These are phyloP conservation scores for Chymomyza amoena DNA, from an alignment of 2,888 invertebrate genomes.

Conservation along the genomic window DNA sequence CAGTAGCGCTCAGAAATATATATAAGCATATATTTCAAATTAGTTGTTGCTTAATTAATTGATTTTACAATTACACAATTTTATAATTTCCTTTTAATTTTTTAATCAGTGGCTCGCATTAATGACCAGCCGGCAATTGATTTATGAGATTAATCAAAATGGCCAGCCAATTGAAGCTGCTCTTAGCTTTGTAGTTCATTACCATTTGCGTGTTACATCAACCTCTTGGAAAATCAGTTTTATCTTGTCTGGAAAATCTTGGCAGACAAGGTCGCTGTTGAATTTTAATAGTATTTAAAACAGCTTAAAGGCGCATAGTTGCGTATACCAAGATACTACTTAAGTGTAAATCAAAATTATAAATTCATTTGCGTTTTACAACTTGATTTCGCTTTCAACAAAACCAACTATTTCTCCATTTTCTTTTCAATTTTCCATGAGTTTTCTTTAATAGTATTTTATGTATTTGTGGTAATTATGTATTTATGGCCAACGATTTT, in stretches of 20 bases:
- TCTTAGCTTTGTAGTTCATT: constrained; percentile 36
- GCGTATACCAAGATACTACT: not conserved
- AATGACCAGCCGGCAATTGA: constrained; percentile 43
- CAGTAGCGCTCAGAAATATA: not conserved
- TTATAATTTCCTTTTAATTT: constrained; percentile 35
- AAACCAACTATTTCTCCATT: constrained; percentile 24
- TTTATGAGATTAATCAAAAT: constrained; percentile 28
- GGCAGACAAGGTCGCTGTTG: constrained; percentile 59
- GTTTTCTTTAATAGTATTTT: constrained; percentile 35
- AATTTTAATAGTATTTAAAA: constrained; percentile 43
- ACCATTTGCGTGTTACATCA: constrained; percentile 50
- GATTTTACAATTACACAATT: constrained; percentile 58
- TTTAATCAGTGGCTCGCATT: constrained; percentile 11
- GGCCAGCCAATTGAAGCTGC: not conserved
- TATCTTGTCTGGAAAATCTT: constrained; percentile 40
- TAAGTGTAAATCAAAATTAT: not conserved
- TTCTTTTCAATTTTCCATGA: constrained; percentile 36
- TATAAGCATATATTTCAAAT: not conserved
- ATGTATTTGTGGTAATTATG: constrained; percentile 50
- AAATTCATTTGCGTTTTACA: constrained; percentile 28
- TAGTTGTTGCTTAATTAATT: constrained; percentile 49
- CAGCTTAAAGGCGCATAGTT: constrained; percentile 13
- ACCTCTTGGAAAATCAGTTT: constrained; percentile 40
- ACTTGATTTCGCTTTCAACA: constrained; percentile 48
- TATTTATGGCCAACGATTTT: constrained; percentile 71